These are phyloP conservation scores for Aradus depressus DNA, from an alignment of 2,888 invertebrate genomes.

Conservation along the genomic window DNA sequence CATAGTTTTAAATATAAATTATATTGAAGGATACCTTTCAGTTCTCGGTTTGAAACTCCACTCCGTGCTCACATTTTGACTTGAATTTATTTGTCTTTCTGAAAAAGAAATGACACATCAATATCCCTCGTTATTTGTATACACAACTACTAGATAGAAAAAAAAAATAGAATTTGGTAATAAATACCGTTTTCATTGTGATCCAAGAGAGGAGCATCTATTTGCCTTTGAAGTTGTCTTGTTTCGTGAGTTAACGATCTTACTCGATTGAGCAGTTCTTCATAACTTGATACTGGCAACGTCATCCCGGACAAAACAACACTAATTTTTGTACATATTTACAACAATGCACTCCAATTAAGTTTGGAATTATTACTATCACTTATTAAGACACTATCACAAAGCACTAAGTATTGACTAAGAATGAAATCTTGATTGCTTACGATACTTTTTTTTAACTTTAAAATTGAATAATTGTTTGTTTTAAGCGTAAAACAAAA, in stretches of 20 bases:
- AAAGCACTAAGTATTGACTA: no score
- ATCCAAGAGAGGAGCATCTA: conserved; percentile 37
- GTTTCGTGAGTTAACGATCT: conserved; percentile 48
- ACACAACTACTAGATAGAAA: neutral
- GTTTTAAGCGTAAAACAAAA: no score
- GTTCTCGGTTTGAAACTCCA: conserved; percentile 25
- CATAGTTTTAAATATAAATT: neutral
- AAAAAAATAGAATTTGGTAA: neutral
- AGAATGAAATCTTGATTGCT: no score
- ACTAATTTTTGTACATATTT: no score
- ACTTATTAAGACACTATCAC: no score
- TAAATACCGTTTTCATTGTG: conserved; percentile 34
- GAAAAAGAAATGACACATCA: conserved; percentile 4
- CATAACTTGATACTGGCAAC: conserved; percentile 50
- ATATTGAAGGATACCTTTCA: conserved; percentile 16
- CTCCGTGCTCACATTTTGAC: conserved; percentile 14
- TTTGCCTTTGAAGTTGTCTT: conserved; percentile 44
- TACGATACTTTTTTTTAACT: no score
- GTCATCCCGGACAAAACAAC: conserved; percentile 43
- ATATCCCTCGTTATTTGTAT: neutral
- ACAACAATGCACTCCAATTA: no score
- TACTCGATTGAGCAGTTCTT: conserved; percentile 48
- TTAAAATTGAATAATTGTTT: no score
- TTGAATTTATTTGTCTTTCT: conserved; percentile 27
- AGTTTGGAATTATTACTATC: no score